Evolutionary conservation across 2,888 invertebrate species (phyloP).

Genomic region (Xanthorhoe spadicearia): DNA sequence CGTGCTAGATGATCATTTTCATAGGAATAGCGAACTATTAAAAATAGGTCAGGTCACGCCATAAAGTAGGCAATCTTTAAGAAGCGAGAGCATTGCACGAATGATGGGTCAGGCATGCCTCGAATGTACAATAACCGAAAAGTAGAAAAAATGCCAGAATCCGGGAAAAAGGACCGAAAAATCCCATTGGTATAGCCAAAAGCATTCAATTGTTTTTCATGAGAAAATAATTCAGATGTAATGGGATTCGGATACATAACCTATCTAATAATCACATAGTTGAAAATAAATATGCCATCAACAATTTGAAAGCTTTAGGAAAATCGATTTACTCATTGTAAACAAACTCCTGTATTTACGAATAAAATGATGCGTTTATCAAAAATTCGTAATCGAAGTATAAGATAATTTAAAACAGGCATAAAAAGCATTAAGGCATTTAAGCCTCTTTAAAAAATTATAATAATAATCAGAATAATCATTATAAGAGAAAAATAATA

Average conservation of each 20-base stretch:
- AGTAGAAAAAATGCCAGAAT: slow-evolving; percentile 28
- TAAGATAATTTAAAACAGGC: neutral
- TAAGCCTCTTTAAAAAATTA: neutral
- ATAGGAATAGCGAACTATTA: slow-evolving; percentile 20
- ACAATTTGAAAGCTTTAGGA: neutral
- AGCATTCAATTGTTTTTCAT: slow-evolving; percentile 35
- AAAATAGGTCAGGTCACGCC: slow-evolving; percentile 45
- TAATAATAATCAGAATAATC: no score
- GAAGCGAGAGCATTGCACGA: slow-evolving; percentile 40
- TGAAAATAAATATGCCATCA: neutral
- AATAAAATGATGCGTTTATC: neutral
- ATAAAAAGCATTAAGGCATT: neutral
- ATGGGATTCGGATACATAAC: neutral
- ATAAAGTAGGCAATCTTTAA: slow-evolving; percentile 44
- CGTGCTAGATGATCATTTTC: neutral
- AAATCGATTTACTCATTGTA: neutral
- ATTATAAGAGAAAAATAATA: no score
- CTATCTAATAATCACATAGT: neutral
- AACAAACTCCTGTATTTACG: neutral
- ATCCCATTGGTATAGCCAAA: slow-evolving; percentile 28
- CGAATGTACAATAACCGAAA: slow-evolving; percentile 43
- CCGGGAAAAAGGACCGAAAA: slow-evolving; percentile 30
- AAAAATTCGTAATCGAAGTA: neutral
- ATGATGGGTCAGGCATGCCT: slow-evolving; percentile 46
- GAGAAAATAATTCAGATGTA: slow-evolving; percentile 19